These are phyloP conservation scores for Loriculus beryllinus DNA, from an alignment of 2,797 vertebrate genomes.

Conservation along the genomic window DNA sequence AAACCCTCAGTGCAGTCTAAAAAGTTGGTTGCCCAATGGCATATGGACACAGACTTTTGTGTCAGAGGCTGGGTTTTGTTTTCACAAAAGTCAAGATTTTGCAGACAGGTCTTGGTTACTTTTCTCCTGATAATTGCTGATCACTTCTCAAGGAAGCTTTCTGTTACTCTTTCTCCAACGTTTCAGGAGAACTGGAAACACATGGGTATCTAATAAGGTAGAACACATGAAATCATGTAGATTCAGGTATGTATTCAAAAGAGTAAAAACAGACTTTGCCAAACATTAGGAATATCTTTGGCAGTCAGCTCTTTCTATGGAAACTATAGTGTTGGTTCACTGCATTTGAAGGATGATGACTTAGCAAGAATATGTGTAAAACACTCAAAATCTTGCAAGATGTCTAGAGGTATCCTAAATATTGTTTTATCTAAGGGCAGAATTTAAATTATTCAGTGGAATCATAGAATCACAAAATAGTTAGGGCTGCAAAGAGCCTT, in stretches of 20 bases:
- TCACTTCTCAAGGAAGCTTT: not conserved
- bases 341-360: not conserved
- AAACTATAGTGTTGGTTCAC: not conserved
- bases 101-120: not conserved
- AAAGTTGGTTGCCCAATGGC: not conserved
- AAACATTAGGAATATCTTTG: not conserved
- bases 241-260: not conserved
- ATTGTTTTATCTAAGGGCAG: not conserved
- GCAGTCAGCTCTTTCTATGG: not conserved
- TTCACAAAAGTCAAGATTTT: not conserved
- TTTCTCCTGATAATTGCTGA: not conserved
- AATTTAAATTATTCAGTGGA: not conserved
- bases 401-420: not conserved
- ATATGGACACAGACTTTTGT: not conserved
- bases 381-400: not conserved
- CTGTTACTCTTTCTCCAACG: not conserved
- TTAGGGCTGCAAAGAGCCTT: not conserved
- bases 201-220: not conserved
- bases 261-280: not conserved
- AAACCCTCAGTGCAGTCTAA: not conserved
- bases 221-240: not conserved
- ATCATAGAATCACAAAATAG: not conserved
- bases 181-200: not conserved
- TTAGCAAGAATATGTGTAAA: not conserved
- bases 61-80: not conserved